Conservation (phyloP, 2,888 invertebrate species). For the Metacarcinus magister region DNA sequence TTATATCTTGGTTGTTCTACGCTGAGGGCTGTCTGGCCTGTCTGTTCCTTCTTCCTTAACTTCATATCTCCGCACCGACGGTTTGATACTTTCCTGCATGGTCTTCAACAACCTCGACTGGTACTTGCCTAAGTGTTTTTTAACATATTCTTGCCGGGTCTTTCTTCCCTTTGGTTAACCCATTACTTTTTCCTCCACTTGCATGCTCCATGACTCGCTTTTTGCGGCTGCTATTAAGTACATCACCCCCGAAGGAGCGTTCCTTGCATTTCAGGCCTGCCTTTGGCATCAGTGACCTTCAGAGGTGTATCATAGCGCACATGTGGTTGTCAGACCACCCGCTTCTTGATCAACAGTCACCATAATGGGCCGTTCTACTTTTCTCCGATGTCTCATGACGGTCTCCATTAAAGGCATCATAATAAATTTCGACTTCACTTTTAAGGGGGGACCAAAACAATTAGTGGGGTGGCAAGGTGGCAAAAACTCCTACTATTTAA, state of each 20-base stretch:
- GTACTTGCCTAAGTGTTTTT: not conserved
- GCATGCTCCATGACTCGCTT: not conserved
- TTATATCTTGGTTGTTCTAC: not conserved
- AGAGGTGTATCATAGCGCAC: not conserved
- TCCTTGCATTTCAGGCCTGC: not conserved
- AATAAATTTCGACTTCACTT: constrained; percentile 19
- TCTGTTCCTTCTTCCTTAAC: not conserved
- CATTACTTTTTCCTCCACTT: not conserved
- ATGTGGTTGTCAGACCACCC: not conserved
- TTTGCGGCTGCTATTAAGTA: constrained; percentile 31
- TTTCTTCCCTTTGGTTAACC: constrained; percentile 20
- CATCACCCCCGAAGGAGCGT: not conserved
- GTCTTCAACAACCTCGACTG: constrained; percentile 32
- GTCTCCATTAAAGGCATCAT: not conserved
- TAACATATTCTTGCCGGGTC: not conserved
- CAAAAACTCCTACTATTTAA: not conserved
- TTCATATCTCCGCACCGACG: not conserved
- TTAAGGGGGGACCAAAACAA: not conserved
- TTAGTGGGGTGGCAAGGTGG: not conserved
- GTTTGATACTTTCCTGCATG: not conserved
- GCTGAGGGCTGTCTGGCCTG: not conserved
- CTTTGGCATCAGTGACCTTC: not conserved
- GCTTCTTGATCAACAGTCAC: not conserved
- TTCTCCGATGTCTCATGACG: not conserved
- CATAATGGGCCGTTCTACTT: not conserved